Percentiles rank a stretch among this genome's conserved stretches.
Conservation (phyloP, 2,113 vertebrate genomes). For the Elanus axillaris region DNA sequence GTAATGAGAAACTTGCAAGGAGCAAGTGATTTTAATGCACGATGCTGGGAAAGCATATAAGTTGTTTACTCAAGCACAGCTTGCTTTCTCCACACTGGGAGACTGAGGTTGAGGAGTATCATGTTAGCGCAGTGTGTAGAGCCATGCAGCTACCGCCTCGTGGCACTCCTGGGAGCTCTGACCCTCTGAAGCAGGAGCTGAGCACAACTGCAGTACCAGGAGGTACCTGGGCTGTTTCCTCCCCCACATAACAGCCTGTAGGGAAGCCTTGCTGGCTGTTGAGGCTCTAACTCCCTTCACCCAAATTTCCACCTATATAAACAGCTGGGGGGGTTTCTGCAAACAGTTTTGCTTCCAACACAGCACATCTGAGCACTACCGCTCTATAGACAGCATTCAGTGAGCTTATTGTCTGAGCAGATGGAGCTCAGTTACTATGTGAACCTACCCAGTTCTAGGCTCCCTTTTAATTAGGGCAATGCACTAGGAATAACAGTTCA, state of each 20-base stretch:
- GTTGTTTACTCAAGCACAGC: not conserved
- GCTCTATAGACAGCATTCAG: not conserved
- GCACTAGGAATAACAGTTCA: constrained; percentile 14
- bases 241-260: not conserved
- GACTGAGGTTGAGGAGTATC: not conserved
- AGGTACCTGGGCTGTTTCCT: not conserved
- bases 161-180: not conserved
- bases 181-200: not conserved
- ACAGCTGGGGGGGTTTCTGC: not conserved
- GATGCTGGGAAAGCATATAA: too few species aligned
- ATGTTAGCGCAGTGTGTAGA: not conserved
- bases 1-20: not conserved
- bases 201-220: not conserved
- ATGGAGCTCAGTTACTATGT: not conserved
- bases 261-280: not conserved
- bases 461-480: constrained; percentile 17
- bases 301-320: not conserved
- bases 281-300: not conserved
- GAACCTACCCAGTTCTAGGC: not conserved
- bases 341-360: not conserved
- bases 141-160: fast-evolving
- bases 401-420: not conserved
- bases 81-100: not conserved
- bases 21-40: too few species aligned
- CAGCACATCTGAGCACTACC: not conserved